Percentiles rank a stretch among this genome's conserved stretches.
Evolutionary conservation across 2,113 vertebrate species (phyloP).

Genomic region (Pterocles burchelli): DNA sequence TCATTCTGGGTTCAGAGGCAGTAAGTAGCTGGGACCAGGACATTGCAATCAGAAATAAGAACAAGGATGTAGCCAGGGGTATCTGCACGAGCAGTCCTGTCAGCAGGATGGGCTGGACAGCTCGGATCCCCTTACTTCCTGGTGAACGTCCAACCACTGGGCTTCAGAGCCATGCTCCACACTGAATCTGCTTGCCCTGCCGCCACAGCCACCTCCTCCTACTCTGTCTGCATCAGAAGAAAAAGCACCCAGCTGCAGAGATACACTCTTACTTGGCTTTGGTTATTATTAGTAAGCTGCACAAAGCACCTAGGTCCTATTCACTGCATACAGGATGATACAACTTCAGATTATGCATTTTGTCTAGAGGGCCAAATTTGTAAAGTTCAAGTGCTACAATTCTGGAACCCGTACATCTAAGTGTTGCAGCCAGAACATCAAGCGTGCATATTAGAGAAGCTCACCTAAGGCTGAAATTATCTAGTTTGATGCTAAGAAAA

Average conservation of each 20-base stretch:
- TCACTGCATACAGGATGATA: background rate
- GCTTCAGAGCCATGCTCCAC: background rate
- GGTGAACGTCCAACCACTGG: background rate
- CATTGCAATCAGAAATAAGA: background rate
- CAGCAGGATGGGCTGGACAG: background rate
- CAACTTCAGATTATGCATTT: background rate
- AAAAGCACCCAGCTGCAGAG: background rate
- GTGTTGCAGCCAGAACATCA: background rate
- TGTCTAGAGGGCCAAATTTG: background rate
- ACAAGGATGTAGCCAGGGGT: background rate
- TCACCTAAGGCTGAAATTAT: background rate
- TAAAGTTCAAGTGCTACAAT: background rate
- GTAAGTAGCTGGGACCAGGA: background rate
- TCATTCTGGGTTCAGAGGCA: background rate
- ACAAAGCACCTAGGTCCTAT: background rate
- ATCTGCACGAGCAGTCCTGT: background rate
- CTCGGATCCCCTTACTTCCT: background rate
- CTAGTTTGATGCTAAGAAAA: background rate
- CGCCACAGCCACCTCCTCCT: background rate
- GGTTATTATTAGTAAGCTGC: background rate
- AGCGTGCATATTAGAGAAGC: background rate
- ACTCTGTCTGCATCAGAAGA: background rate
- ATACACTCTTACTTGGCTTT: background rate
- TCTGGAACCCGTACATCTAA: background rate
- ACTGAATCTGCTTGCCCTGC: background rate